Percentiles rank a stretch among this genome's conserved stretches.
Conservation (phyloP, 2,797 vertebrate genomes). For the Hippopotamyrus pictus region DNA sequence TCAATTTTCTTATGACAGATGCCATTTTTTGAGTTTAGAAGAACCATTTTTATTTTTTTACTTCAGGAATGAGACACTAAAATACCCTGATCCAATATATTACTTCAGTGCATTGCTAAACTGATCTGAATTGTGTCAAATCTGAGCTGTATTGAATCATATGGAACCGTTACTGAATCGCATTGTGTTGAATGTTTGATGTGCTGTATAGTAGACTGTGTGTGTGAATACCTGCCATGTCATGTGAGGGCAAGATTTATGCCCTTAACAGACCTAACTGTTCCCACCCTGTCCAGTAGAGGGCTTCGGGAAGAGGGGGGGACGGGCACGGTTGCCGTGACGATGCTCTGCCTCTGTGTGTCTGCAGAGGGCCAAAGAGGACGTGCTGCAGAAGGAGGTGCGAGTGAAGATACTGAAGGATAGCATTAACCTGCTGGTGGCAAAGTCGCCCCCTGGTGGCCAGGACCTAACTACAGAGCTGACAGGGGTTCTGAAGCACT, state of each 20-base stretch:
- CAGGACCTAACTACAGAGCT: conserved; percentile 74
- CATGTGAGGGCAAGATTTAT: not conserved
- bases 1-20: not conserved
- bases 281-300: not conserved
- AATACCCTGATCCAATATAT: not conserved
- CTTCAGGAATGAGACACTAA: not conserved
- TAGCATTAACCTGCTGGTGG: conserved; percentile 80
- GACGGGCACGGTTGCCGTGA: not conserved
- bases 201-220: not conserved
- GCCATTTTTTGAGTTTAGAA: not conserved
- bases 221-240: not conserved
- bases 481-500: conserved; percentile 78
- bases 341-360: conserved; percentile 2
- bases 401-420: conserved; percentile 96
- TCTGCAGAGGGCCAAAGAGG: conserved; percentile 88
- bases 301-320: not conserved
- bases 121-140: not conserved
- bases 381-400: conserved; percentile 97
- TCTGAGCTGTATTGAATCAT: not conserved
- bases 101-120: not conserved
- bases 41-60: not conserved
- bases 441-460: conserved; percentile 67
- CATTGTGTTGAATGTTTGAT: not conserved
- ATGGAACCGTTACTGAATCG: not conserved
- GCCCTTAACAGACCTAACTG: not conserved